These are phyloP conservation scores for Cheilosia vernalis DNA, from an alignment of 2,888 invertebrate species.

Conservation along the genomic window DNA sequence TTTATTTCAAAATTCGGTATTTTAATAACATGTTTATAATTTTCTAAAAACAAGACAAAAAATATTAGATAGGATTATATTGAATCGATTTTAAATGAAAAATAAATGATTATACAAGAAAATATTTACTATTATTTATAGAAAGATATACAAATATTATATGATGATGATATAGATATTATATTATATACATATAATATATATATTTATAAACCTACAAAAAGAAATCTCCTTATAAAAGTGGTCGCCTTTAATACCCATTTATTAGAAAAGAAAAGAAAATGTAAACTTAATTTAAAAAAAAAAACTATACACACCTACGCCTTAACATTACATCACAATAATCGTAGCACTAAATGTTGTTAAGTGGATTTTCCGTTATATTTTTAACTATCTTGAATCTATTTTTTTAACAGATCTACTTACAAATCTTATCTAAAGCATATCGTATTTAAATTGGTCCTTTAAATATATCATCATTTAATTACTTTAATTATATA, in stretches of 20 bases:
- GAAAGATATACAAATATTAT: conserved; percentile 65
- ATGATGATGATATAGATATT: conserved; percentile 53
- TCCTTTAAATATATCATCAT: conserved; percentile 27
- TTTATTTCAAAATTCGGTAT: conserved; percentile 18
- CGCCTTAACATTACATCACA: conserved; percentile 69
- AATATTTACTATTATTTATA: conserved; percentile 72
- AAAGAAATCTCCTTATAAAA: conserved; percentile 50
- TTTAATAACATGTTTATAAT: conserved; percentile 1
- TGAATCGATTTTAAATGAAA: conserved; percentile 67
- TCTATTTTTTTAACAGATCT: conserved; percentile 18
- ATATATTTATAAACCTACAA: conserved; percentile 57
- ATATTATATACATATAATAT: conserved; percentile 38
- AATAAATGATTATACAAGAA: conserved; percentile 55
- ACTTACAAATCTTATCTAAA: conserved; percentile 27
- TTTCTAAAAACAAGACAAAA: conserved; percentile 25
- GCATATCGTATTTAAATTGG: conserved; percentile 69
- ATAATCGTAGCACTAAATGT: conserved; percentile 64
- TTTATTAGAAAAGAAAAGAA: conserved; percentile 31
- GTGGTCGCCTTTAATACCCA: conserved; percentile 71
- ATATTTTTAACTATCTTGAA: neutral
- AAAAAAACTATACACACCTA: conserved; percentile 69
- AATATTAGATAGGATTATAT: conserved; percentile 67
- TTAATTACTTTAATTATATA: conserved; percentile 25
- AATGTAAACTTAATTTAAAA: conserved; percentile 1
- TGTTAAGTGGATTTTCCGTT: conserved; percentile 37